These are phyloP conservation scores for Lagorchestes hirsutus DNA, from an alignment of 2,797 vertebrate genomes.

Conservation along the genomic window DNA sequence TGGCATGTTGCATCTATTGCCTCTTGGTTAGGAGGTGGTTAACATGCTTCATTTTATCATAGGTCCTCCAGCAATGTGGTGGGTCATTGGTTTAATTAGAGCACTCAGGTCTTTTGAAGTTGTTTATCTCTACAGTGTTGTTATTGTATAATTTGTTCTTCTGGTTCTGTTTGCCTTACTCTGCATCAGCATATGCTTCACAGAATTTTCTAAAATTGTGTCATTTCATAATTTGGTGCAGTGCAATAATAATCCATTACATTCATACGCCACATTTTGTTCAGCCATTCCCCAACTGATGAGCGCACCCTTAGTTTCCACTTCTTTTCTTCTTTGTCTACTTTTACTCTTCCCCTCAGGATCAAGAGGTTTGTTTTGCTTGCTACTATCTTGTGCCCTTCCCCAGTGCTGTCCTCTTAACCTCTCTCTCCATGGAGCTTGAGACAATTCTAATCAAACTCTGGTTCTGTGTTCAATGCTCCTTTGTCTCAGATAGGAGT, in stretches of 20 bases:
- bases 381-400: not conserved
- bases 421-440: not conserved
- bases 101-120: not conserved
- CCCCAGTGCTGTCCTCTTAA: not conserved
- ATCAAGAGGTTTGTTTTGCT: not conserved
- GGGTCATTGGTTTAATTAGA: not conserved
- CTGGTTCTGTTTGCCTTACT: not conserved
- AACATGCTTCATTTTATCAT: not conserved
- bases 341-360: not conserved
- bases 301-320: not conserved
- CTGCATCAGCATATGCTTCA: not conserved
- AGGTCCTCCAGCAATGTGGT: not conserved
- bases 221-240: no score
- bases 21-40: not conserved
- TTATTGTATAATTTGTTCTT: not conserved
- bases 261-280: not conserved
- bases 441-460: not conserved
- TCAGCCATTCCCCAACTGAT: not conserved
- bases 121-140: not conserved
- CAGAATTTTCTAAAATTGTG: not conserved
- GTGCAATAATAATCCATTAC: not conserved
- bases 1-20: not conserved
- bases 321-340: not conserved
- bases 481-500: not conserved
- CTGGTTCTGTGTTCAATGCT: not conserved